Evolutionary conservation across 2,113 vertebrate genomes (phyloP), one percentile per base, ranked within the genome.

Genomic region (Electrona antarctica): DNA sequence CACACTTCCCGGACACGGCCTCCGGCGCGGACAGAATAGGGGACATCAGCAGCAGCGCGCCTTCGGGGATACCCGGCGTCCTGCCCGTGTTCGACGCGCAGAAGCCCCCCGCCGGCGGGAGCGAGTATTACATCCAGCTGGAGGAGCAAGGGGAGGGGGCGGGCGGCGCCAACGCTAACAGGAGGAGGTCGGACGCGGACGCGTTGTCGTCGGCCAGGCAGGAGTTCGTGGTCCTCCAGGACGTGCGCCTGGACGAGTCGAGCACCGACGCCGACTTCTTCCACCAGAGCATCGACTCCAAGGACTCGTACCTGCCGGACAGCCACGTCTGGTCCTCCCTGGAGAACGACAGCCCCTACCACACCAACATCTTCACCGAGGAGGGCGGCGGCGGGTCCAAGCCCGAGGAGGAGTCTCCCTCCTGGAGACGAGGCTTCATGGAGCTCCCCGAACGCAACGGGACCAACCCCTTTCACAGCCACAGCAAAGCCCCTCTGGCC

Each of bases 111-210:
- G 95, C 94, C n/a, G 95, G 95, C 28, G 94, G 94, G 8, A 97
- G 93, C 2, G 97, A 98, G 82, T 99, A 96, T 80, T 99, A 96
- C 64, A 98, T 99, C 74, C 97, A 98, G 7, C 78, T 99, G 45
- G 98, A 99, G 82, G 97, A 98, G 67, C 96, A 96, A 78, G 90
- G 94, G 4, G 91, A 94, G 64, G 92, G 87, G 66, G 87, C 76
- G 50, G 56, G 92, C 68, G 94, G 88, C 76, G 92, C 90, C 1
- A 91, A 94, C 73, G 73, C 73, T 10, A 93, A 89, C 65, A 74
- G 92, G 55, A 87, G 91, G 55, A 86, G 91, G 69, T 90, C 91
- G 69, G 85, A 91, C 45, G 84, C 89, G 4, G 94, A 93, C 72
- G 81, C 82, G 60, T 57, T 48, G 7, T 88, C 91, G 10, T 21